These are phyloP conservation scores for Hylaea fasciaria DNA, from an alignment of 2,888 invertebrate genomes.

Conservation along the genomic window DNA sequence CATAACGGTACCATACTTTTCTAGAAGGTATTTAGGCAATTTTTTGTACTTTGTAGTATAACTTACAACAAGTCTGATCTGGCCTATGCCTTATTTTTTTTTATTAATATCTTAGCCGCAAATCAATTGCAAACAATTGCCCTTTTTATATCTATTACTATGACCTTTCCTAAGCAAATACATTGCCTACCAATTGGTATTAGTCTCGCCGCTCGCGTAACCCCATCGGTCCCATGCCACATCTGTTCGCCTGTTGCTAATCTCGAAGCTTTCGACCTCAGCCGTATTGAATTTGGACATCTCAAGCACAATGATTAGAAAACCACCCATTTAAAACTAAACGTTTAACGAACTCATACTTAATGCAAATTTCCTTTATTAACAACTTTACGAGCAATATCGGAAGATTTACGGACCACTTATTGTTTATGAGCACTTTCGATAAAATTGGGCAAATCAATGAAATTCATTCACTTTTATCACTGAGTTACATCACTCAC, in stretches of 20 bases:
- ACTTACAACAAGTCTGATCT: too few species aligned
- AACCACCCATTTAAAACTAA: conserved; percentile 10
- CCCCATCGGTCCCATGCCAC: conserved; percentile 16
- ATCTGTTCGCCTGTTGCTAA: conserved; percentile 32
- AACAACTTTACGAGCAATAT: conserved; percentile 27
- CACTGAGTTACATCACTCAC: conserved; percentile 13
- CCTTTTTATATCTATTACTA: neutral
- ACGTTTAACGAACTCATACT: conserved; percentile 13
- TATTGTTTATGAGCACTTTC: conserved; percentile 25
- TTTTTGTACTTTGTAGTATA: too few species aligned
- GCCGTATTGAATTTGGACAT: conserved; percentile 9
- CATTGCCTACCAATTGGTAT: conserved; percentile 7
- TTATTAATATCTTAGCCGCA: too few species aligned
- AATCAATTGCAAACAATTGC: too few species aligned
- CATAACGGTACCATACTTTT: too few species aligned
- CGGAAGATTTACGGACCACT: conserved; percentile 25
- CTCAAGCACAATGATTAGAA: conserved; percentile 12
- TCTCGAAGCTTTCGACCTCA: conserved; percentile 12
- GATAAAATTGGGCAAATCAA: conserved; percentile 9
- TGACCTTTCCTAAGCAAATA: neutral
- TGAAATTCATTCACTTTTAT: conserved; percentile 18
- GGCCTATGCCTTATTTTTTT: too few species aligned
- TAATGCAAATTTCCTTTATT: conserved; percentile 24
- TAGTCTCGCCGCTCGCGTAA: conserved; percentile 12
- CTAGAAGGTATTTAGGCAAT: too few species aligned